Evolutionary conservation across 2,113 vertebrate species (phyloP).

Genomic region (Saimiri boliviensis): DNA sequence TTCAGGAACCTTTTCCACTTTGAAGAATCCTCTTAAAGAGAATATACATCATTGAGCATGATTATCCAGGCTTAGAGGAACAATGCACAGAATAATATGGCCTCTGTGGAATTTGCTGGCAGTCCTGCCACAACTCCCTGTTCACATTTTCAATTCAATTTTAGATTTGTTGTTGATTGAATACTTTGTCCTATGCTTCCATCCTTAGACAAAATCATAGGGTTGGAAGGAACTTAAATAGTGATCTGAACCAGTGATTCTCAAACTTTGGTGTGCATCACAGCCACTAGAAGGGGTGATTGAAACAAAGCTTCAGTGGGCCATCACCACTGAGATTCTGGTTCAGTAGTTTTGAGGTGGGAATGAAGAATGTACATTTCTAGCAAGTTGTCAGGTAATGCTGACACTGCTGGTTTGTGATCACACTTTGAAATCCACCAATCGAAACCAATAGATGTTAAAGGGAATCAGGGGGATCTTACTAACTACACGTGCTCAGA

Average conservation of each 20-base stretch:
- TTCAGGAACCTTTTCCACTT: conserved; percentile 81
- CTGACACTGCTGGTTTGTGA: neutral
- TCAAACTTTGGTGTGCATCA: neutral
- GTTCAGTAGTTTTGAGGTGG: no score
- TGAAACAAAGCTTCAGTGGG: neutral
- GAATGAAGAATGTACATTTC: neutral
- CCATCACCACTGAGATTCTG: neutral
- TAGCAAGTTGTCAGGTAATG: neutral
- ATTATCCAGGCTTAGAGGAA: conserved; percentile 80
- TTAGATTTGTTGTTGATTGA: conserved; percentile 44
- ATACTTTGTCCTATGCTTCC: neutral
- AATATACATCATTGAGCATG: conserved; percentile 76
- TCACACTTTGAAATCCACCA: neutral
- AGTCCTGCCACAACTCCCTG: neutral
- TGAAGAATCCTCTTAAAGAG: conserved; percentile 76
- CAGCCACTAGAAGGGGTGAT: neutral
- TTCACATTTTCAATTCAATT: conserved; percentile 22
- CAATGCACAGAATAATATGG: conserved; percentile 72
- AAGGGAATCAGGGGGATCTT: neutral
- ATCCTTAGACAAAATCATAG: conserved; percentile 19
- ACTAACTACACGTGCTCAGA: neutral
- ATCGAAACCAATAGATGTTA: neutral
- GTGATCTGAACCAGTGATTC: neutral
- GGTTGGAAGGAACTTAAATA: neutral
- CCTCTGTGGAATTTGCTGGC: conserved; percentile 38